phyloP scores from a whole-genome alignment of 2,888 invertebrate genomes.

The Apeira syringaria region DNA sequence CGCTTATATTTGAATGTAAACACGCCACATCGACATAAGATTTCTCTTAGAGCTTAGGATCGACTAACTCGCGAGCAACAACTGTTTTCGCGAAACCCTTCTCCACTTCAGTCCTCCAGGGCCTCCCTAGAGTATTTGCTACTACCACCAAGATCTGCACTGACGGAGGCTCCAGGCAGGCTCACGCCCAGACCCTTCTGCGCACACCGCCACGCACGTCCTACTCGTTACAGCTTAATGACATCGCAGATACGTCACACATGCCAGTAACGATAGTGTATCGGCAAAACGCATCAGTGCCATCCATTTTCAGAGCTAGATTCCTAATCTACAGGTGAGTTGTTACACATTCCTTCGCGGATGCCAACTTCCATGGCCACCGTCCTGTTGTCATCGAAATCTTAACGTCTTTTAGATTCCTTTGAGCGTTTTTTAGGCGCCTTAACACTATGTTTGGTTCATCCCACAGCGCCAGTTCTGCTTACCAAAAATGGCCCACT shows the following conservation, averaged over 20 bases:
- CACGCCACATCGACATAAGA: slow-evolving; percentile 62
- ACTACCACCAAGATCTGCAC: slow-evolving; percentile 88
- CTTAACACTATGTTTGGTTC: slow-evolving; percentile 68
- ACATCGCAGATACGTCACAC: slow-evolving; percentile 40
- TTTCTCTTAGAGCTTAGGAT: slow-evolving; percentile 83
- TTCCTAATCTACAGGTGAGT: slow-evolving; percentile 85
- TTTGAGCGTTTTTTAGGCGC: slow-evolving; percentile 84
- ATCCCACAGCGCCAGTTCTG: slow-evolving; percentile 90
- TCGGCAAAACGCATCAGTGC: slow-evolving; percentile 82
- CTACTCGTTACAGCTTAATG: slow-evolving; percentile 85
- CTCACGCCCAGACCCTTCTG: slow-evolving; percentile 73
- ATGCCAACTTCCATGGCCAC: slow-evolving; percentile 87
- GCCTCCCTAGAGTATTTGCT: slow-evolving; percentile 87
- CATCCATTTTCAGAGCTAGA: slow-evolving; percentile 88
- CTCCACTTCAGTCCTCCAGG: slow-evolving; percentile 84
- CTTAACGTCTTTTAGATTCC: slow-evolving; percentile 54
- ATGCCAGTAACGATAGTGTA: slow-evolving; percentile 63
- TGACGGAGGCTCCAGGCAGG: slow-evolving; percentile 78
- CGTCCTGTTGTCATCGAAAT: slow-evolving; percentile 82
- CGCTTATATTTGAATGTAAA: slow-evolving; percentile 40
- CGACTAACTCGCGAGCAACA: slow-evolving; percentile 83
- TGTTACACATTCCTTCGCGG: slow-evolving; percentile 83
- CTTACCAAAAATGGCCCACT: slow-evolving; percentile 86
- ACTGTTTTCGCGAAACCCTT: slow-evolving; percentile 78
- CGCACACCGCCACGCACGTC: slow-evolving; percentile 51